Evolutionary conservation across 2,888 invertebrate species (phyloP).

Genomic region (Bombyx huttoni): DNA sequence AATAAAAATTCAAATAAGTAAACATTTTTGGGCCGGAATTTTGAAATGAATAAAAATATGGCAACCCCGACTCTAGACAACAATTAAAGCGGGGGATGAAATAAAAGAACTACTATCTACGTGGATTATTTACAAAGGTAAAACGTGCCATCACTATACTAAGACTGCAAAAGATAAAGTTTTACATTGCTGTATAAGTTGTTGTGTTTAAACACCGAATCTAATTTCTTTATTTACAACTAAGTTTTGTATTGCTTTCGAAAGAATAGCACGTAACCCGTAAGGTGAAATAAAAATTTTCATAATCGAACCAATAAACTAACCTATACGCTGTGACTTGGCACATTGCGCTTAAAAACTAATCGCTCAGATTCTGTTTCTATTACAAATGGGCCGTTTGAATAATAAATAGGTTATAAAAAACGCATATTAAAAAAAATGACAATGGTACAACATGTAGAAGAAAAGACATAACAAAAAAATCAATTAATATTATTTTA

Average conservation of each 20-base stretch:
- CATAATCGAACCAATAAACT: not conserved
- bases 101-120: not conserved
- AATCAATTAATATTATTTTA: no score
- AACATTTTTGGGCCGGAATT: not conserved
- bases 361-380: not conserved
- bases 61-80: not conserved
- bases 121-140: not conserved
- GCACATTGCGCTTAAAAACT: not conserved
- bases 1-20: not conserved
- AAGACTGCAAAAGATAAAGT: not conserved
- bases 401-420: no score
- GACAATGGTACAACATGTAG: no score
- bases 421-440: no score
- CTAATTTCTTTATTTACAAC: not conserved
- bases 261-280: conserved; percentile 1
- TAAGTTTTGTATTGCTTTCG: conserved; percentile 1
- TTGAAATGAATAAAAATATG: not conserved
- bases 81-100: not conserved
- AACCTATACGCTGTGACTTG: not conserved
- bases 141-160: not conserved
- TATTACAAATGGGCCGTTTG: no score
- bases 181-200: conserved; percentile 4
- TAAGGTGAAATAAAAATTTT: not conserved
- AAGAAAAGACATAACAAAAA: no score
- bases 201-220: conserved; percentile 1